A percentile compares a stretch with the other conserved stretches of the same genome.
Evolutionary conservation across 2,113 vertebrate species (phyloP).

Genomic region (Lepus timidus): DNA sequence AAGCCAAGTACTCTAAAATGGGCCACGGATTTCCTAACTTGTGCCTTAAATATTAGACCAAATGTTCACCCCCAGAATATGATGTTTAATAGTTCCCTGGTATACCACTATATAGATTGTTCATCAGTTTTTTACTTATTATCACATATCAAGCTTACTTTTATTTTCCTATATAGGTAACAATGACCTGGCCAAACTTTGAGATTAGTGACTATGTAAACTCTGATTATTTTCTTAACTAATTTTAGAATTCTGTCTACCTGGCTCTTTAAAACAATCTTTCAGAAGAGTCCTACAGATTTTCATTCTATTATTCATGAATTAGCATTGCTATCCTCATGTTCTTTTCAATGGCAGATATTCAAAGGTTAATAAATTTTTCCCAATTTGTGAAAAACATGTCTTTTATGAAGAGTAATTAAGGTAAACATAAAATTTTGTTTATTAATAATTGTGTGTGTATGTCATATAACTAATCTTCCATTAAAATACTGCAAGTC

Average conservation of each 20-base stretch:
- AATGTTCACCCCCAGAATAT: not conserved
- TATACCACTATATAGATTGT: not conserved
- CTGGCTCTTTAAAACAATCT: not conserved
- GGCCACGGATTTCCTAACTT: too few relatives aligned
- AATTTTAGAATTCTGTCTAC: not conserved
- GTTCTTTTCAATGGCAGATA: not conserved
- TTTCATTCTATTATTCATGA: not conserved
- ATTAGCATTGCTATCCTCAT: not conserved
- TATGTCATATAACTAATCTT: not conserved
- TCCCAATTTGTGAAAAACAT: not conserved
- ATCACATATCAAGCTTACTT: not conserved
- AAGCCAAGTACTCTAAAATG: too few relatives aligned
- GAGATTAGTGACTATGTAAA: not conserved
- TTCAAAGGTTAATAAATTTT: not conserved
- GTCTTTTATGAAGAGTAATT: constrained; percentile 13
- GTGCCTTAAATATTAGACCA: too few relatives aligned
- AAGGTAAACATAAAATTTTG: not conserved
- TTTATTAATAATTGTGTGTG: not conserved
- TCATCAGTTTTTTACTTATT: constrained; percentile 8
- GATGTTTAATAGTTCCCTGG: not conserved
- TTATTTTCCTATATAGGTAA: not conserved
- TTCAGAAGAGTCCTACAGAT: not conserved
- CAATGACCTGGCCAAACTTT: not conserved
- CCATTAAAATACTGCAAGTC: not conserved
- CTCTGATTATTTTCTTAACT: constrained; percentile 3